Conservation (phyloP, 2,888 invertebrate species). For the Alviniconcha strummeri region DNA sequence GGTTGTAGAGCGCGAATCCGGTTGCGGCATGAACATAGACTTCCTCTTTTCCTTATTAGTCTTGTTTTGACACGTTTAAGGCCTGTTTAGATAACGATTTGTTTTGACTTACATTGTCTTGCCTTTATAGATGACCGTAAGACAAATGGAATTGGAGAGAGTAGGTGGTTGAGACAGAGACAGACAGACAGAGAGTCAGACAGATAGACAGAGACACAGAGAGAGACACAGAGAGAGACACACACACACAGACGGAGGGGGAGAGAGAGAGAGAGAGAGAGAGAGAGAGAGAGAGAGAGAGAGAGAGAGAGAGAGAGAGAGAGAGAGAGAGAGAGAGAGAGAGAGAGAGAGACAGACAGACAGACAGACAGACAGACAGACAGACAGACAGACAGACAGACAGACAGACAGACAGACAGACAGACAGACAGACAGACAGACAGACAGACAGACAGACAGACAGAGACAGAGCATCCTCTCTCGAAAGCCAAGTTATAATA, state of each 20-base stretch:
- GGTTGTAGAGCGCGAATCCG: too few species aligned
- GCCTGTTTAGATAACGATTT: not conserved
- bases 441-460: not conserved
- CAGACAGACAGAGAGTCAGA: not conserved
- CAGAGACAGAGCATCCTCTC: not conserved
- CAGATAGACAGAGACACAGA: not conserved
- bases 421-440: not conserved
- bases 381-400: constrained; percentile 3
- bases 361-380: not conserved
- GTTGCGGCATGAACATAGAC: not conserved
- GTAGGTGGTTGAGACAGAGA: not conserved
- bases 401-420: not conserved
- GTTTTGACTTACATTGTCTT: too few species aligned
- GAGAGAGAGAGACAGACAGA: not conserved
- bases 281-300: constrained; percentile 22
- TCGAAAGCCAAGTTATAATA: not conserved
- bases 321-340: not conserved
- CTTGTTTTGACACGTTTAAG: not conserved
- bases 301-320: constrained; percentile 18
- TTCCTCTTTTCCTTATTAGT: not conserved
- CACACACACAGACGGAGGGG: not conserved
- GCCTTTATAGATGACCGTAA: not conserved
- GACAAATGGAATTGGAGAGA: not conserved
- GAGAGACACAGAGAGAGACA: not conserved
- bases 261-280: constrained; percentile 12